Evolutionary conservation across 2,888 invertebrate genomes (phyloP).

Genomic region (Conops quadrifasciatus): DNA sequence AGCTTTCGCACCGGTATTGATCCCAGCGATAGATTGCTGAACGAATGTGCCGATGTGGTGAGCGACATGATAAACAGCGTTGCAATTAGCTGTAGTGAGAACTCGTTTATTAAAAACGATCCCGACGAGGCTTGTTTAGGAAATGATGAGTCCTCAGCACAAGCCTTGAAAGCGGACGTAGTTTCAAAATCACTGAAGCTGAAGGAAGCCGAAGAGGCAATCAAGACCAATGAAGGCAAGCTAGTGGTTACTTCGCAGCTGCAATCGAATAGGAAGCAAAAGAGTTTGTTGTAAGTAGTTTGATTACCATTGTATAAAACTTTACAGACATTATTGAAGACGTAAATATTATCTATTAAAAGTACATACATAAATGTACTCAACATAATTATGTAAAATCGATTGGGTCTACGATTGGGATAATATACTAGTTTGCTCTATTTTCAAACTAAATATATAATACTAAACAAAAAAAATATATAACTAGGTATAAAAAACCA

Average conservation of each 20-base stretch:
- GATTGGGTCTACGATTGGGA: too few species aligned
- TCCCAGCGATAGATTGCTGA: slow-evolving; percentile 42
- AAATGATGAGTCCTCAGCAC: slow-evolving; percentile 1
- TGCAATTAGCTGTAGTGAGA: slow-evolving; percentile 70
- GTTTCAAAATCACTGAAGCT: neutral
- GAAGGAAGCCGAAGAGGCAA: slow-evolving; percentile 4
- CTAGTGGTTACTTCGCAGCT: slow-evolving; percentile 31
- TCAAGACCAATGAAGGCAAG: slow-evolving; percentile 28
- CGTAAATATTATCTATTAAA: too few species aligned
- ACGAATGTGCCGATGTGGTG: slow-evolving; percentile 65
- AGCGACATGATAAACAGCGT: slow-evolving; percentile 70
- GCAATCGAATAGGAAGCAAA: slow-evolving; percentile 50
- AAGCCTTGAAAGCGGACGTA: slow-evolving; percentile 19
- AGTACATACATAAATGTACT: too few species aligned
- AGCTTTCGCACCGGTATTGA: slow-evolving; percentile 51
- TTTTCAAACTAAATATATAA: too few species aligned
- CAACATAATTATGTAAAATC: too few species aligned
- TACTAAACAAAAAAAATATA: too few species aligned
- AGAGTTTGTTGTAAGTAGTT: slow-evolving; percentile 55
- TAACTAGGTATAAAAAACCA: too few species aligned
- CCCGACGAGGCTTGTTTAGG: slow-evolving; percentile 47
- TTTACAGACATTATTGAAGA: too few species aligned
- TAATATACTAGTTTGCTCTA: too few species aligned
- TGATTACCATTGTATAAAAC: neutral
- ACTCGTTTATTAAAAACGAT: slow-evolving; percentile 63